Evolutionary conservation across 2,113 vertebrate species (phyloP).

Genomic region (Phalacrocorax pelagicus): DNA sequence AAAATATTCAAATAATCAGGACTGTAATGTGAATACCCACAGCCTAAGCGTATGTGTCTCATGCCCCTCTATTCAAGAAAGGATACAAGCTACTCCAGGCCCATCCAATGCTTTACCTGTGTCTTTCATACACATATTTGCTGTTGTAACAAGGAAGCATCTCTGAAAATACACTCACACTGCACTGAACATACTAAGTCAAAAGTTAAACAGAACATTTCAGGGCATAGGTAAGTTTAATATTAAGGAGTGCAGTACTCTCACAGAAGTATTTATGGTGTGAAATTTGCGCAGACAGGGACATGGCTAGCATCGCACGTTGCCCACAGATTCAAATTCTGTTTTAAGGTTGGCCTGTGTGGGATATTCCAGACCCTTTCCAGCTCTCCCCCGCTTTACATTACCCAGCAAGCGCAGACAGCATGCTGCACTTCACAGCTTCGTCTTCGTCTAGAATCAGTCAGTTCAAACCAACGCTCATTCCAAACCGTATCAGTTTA

Average conservation of each 20-base stretch:
- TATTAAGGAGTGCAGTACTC: background rate
- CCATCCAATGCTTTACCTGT: accelerated
- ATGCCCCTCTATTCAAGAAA: background rate
- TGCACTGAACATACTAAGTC: accelerated
- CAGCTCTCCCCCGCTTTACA: background rate
- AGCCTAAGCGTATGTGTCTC: background rate
- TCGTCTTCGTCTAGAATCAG: background rate
- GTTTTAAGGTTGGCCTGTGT: background rate
- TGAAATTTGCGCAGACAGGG: background rate
- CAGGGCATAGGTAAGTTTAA: background rate
- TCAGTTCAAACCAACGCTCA: background rate
- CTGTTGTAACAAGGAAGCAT: background rate
- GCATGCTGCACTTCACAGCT: background rate
- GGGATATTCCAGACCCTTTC: background rate
- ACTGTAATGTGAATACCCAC: background rate
- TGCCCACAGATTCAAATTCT: background rate
- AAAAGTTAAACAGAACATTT: background rate
- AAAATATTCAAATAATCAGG: background rate
- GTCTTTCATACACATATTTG: background rate
- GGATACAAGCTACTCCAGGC: background rate
- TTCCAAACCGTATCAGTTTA: background rate
- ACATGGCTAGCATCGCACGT: accelerated
- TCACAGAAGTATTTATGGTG: background rate
- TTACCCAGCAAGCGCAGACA: background rate
- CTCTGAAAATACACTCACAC: background rate